These are phyloP conservation scores for Apodemia duryi DNA, from an alignment of 2,888 invertebrate species.

Conservation along the genomic window DNA sequence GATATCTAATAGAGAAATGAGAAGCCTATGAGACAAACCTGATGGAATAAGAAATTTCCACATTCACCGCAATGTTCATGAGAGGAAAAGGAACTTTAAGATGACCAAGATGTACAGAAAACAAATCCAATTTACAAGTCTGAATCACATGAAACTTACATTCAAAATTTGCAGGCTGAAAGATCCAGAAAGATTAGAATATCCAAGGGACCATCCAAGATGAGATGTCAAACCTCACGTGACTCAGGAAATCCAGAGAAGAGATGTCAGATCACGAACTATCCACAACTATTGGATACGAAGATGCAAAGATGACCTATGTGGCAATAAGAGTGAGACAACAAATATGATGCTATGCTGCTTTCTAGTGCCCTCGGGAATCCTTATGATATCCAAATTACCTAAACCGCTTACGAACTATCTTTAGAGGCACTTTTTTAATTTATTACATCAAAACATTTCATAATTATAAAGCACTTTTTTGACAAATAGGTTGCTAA, in stretches of 20 bases:
- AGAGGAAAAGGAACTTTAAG: too few relatives aligned
- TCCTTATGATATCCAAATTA: conserved; percentile 44
- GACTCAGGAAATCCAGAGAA: neutral
- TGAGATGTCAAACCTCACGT: neutral
- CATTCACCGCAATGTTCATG: too few relatives aligned
- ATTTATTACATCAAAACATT: conserved; percentile 38
- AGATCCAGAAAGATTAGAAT: neutral
- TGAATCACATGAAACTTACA: too few relatives aligned
- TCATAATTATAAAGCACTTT: conserved; percentile 25
- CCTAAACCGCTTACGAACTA: conserved; percentile 52
- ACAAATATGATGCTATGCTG: neutral
- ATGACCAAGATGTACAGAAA: too few relatives aligned
- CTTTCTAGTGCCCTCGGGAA: neutral
- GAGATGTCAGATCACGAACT: neutral
- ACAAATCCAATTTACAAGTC: too few relatives aligned
- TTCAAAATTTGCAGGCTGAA: neutral
- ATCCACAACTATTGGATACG: neutral
- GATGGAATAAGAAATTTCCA: too few relatives aligned
- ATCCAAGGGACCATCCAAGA: neutral
- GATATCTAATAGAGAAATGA: too few relatives aligned
- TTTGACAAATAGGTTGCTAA: conserved; percentile 2
- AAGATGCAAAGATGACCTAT: neutral
- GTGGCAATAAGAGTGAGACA: neutral
- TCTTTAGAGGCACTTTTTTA: conserved; percentile 47
- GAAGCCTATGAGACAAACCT: too few relatives aligned